Percentiles rank a stretch among this genome's conserved stretches.
Conservation (phyloP, 2,113 vertebrate species). For the rat (Rattus norvegicus) region DNA sequence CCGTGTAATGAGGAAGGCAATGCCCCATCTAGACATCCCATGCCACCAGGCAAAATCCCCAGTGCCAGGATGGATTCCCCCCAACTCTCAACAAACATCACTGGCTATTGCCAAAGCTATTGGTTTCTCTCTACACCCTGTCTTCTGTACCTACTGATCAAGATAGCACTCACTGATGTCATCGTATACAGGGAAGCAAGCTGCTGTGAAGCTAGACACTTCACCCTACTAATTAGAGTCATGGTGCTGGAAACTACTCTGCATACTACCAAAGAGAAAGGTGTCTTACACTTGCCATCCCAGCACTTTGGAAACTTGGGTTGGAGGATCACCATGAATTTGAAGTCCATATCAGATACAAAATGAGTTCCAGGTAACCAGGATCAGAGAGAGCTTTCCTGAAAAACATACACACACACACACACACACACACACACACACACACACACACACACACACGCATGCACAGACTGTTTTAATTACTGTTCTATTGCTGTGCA, state of each 20-base stretch:
- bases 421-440: background rate
- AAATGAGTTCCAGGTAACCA: background rate
- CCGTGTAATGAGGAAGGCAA: background rate
- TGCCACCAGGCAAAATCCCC: background rate
- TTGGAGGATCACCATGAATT: background rate
- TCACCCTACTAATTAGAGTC: background rate
- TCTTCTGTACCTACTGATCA: background rate
- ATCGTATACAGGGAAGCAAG: background rate
- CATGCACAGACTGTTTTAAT: background rate
- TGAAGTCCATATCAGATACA: background rate
- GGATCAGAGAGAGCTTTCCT: background rate
- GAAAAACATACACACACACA: background rate
- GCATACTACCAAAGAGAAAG: background rate
- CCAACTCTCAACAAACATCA: background rate
- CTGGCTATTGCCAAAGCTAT: background rate
- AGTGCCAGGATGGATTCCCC: background rate
- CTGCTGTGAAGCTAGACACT: background rate
- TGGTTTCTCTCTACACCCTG: background rate
- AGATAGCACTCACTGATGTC: background rate
- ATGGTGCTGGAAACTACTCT: background rate
- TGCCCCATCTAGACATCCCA: background rate
- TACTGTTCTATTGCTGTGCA: background rate
- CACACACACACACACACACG: background rate
- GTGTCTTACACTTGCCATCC: background rate
- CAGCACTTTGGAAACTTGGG: background rate